Percentiles rank a stretch among this genome's conserved stretches.
These are phyloP conservation scores for Hydractinia symbiolongicarpus DNA, from an alignment of 30 jellyfish, hydroid and myxozoan species.

Conservation along the genomic window DNA sequence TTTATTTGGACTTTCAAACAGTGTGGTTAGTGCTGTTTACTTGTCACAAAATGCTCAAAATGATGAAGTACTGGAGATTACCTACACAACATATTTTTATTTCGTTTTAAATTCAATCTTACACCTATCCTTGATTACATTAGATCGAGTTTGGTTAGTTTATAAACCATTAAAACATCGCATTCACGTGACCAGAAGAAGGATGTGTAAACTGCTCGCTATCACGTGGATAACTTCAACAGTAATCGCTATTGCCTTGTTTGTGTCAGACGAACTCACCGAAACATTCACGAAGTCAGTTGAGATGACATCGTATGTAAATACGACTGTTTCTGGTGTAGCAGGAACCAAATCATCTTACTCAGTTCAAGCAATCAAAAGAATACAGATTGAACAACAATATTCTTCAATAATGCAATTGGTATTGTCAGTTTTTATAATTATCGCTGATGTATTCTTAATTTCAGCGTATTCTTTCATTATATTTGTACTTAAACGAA, in stretches of 20 bases:
- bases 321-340: not conserved
- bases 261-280: not conserved
- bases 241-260: not conserved
- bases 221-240: not conserved
- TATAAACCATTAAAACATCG: slow-evolving; percentile 5
- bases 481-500: not conserved
- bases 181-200: not conserved
- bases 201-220: not conserved
- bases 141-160: slow-evolving; percentile 16
- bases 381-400: too few species aligned
- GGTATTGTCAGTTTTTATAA: not conserved
- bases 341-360: not conserved
- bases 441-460: slow-evolving; percentile 6
- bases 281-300: not conserved
- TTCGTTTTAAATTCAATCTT: slow-evolving; percentile 15
- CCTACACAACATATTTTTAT: slow-evolving; percentile 5
- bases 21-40: slow-evolving; percentile 2
- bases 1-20: slow-evolving; percentile 12
- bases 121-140: not conserved
- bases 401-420: not conserved
- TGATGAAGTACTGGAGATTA: not conserved
- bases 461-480: not conserved
- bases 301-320: not conserved
- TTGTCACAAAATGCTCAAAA: not conserved
- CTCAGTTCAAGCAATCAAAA: too few species aligned